phyloP scores from a whole-genome alignment of 2,888 invertebrate genomes.

The Ashinkailepas kermadecensis region DNA sequence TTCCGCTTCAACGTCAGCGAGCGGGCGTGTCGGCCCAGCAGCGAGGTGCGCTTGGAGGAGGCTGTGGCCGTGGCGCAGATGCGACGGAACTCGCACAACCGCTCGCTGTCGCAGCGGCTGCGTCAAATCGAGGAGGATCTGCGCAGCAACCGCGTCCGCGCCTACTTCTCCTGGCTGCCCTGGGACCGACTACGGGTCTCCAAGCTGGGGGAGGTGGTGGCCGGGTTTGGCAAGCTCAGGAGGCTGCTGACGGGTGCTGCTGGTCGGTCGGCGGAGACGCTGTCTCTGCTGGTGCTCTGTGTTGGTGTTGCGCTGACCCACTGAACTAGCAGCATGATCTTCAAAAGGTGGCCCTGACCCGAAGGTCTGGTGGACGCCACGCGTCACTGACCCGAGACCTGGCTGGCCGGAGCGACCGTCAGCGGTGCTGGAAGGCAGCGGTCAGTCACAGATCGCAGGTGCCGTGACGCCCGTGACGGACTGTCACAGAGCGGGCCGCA shows the following conservation, averaged over 20 bases:
- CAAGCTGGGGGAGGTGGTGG: background rate
- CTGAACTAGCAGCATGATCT: no score
- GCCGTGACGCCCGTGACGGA: no score
- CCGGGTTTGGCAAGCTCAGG: background rate
- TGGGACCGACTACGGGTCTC: background rate
- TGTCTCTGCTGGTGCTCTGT: no score
- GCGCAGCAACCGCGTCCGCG: background rate
- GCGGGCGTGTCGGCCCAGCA: background rate
- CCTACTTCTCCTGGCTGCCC: background rate
- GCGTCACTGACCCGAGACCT: no score
- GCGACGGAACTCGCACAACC: background rate
- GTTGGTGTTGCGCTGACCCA: no score
- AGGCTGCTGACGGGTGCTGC: background rate
- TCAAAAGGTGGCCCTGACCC: no score
- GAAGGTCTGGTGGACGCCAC: no score
- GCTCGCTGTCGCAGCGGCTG: background rate
- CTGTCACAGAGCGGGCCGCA: no score
- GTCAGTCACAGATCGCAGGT: no score
- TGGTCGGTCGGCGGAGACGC: no score
- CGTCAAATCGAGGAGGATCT: slow-evolving; percentile 1
- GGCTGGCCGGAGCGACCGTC: no score
- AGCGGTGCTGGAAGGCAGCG: no score
- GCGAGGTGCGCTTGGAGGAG: background rate
- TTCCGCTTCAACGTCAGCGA: slow-evolving; percentile 35
- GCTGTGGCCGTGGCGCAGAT: background rate